Base-by-base conservation (phyloP, 1,140 invertebrate genomes). In the Panonychus citri region DNA sequence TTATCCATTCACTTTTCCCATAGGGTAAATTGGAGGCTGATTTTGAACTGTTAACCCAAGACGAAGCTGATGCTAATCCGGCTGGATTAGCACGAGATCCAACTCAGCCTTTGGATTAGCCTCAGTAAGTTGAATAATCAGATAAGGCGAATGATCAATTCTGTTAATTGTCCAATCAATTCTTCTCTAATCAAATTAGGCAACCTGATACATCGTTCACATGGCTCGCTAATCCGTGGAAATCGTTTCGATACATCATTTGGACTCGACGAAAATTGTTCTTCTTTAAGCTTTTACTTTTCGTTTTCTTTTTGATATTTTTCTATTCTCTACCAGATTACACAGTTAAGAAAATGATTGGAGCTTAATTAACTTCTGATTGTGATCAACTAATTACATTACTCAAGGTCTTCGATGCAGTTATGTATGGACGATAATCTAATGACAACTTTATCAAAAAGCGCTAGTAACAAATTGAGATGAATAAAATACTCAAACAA, bases 261-360 rank as follows among this genome's bases (percentile, higher is more conserved):
- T 89, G 85, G 83, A 83, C 87, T 68, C 88, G 87, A 66, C 87
- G 88, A 73, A 89, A 88, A 67, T 87, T 83, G 84, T 76, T 78
- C 51, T 85, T 89, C 54, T 64, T 89, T 1, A 87, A 85, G 68
- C 68, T 76, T 17, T 73, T 75, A 1, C 64, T 88, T 5, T 73
- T 77, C 17, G 64, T 83, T 54, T 76, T 84, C 61, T 65, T 85
- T 15, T n/a, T 51, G n/a, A 8, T 51, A 17, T 51, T 51, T 19
- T 26, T 51, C 28, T 51, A 51, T 27, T 51, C 49, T n/a, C 1
- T 27, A 4, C 49, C 49, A 27, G 49, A 25, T 51, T 51, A 51
- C 3, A 51, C 49, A 27, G 49, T 51, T 10, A 51, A 51, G 25
- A 51, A 51, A n/a, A 51, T 51, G 1, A 25, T 51, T 7, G 49